A percentile compares a stretch with the other conserved stretches of the same genome.
phyloP scores from a whole-genome alignment of 2,113 vertebrate genomes.

The Dipodomys ordii region DNA sequence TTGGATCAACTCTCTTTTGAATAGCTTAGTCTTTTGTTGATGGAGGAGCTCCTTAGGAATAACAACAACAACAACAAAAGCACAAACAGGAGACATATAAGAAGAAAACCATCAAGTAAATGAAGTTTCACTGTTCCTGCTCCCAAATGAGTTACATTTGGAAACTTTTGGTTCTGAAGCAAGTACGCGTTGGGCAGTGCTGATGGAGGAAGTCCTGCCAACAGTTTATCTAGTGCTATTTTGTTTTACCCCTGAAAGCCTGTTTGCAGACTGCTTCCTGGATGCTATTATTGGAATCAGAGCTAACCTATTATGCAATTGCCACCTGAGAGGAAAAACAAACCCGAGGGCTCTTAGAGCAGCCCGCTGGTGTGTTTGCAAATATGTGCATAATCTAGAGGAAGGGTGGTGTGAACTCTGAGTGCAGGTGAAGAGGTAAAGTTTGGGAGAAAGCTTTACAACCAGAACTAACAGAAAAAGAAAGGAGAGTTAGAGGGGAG shows the following conservation, averaged over 20 bases:
- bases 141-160: neutral
- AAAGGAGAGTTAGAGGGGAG: no score
- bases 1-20: conserved; percentile 48
- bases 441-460: neutral
- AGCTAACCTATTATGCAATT: conserved; percentile 69
- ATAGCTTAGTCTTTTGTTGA: conserved; percentile 18
- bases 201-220: conserved; percentile 52
- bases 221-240: conserved; percentile 62
- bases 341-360: conserved; percentile 24
- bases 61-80: neutral
- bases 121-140: conserved; percentile 21
- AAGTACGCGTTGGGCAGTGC: conserved; percentile 9
- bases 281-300: conserved; percentile 62
- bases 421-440: neutral
- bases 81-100: conserved; percentile 34
- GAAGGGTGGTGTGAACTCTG: neutral
- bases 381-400: conserved; percentile 60
- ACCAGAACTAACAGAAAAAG: neutral
- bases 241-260: conserved; percentile 64
- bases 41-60: conserved; percentile 34
- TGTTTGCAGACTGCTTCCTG: conserved; percentile 51
- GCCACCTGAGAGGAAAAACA: conserved; percentile 73
- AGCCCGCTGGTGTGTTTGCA: conserved; percentile 63
- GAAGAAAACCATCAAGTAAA: neutral
- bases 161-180: conserved; percentile 26